Base-by-base conservation (phyloP, 2,113 vertebrate genomes). In the Tauraco erythrolophus region DNA sequence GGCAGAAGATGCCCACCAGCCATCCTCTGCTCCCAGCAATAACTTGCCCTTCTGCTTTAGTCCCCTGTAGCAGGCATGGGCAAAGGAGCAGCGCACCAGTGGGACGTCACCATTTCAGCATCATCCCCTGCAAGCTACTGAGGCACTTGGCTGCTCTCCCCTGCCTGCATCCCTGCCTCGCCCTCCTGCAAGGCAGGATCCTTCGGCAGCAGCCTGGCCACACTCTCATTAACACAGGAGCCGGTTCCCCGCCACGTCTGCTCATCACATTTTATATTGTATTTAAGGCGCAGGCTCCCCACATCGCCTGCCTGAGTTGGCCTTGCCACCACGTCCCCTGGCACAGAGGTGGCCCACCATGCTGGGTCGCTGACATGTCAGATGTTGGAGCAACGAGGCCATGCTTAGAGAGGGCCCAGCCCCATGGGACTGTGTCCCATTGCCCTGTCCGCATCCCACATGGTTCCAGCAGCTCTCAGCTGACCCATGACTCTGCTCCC, bases 211-310 rank as follows among this genome's bases (percentile, higher is more conserved):
- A 19, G 53, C 3, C 10, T 6, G 0, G 89, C 68, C 1, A 0
- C 0, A 0, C 53, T 28, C n/a, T 53, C 80, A 11, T 25, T 69
- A 22, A 18, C 3, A 9, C 54, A n/a, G n/a, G 68, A 51, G 35
- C 51, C 0, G 0, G 22, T n/a, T 87, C 37, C 30, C 58, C 60
- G n/a, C 23, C 6, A 1, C 0, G 3, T 12, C n/a, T 66, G 41
- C 77, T 84, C 19, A 0, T 41, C 77, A 37, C 3, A 0, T 28
- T 76, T 30, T 30, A 30, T 3, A 0, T 4, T 28, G 28, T 1
- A 1, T 71, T 77, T 3, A 7, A 30, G 14, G 30, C 5, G 3
- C 0, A 0, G 35, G 58, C 14, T 83, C 56, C 58, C 41, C 9
- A 5, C 13, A 74, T 13, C 9, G 2, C 33, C 48, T 62, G 66